Conservation (phyloP, 2,797 vertebrate genomes). For the Acomys russatus region DNA sequence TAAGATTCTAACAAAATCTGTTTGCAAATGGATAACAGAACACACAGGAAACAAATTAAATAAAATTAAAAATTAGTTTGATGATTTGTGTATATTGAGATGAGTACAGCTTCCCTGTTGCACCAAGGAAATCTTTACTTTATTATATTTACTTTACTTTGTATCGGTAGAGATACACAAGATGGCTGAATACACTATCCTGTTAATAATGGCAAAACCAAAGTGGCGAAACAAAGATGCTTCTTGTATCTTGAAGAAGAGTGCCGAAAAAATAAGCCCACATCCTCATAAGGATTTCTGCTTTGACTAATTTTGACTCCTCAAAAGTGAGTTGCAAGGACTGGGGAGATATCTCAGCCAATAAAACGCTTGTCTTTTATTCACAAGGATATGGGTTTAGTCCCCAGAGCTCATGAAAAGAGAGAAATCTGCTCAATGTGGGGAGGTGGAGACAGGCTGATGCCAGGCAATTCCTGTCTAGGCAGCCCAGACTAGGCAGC, state of each 20-base stretch:
- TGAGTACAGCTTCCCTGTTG: not conserved
- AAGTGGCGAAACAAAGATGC: not conserved
- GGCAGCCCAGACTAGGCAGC: too few species aligned
- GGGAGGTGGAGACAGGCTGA: not conserved
- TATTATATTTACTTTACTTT: not conserved
- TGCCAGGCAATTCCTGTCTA: not conserved
- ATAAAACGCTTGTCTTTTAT: not conserved
- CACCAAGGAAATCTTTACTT: not conserved
- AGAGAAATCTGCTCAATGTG: not conserved
- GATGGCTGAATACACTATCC: not conserved
- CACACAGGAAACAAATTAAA: not conserved
- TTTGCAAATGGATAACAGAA: not conserved
- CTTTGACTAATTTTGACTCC: slow-evolving; percentile 23
- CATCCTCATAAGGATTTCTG: not conserved
- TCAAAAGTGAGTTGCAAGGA: not conserved
- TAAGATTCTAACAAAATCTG: not conserved
- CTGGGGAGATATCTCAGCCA: not conserved
- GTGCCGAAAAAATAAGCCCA: not conserved
- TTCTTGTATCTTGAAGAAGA: not conserved
- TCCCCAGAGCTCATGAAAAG: not conserved
- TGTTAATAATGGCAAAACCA: not conserved
- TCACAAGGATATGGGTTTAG: not conserved
- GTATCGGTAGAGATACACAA: not conserved
- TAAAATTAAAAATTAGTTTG: not conserved
- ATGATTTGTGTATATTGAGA: not conserved